Percentiles rank a stretch among this genome's conserved stretches.
phyloP scores from a whole-genome alignment of 1,140 invertebrate species.

The Zaprionus taronus region DNA sequence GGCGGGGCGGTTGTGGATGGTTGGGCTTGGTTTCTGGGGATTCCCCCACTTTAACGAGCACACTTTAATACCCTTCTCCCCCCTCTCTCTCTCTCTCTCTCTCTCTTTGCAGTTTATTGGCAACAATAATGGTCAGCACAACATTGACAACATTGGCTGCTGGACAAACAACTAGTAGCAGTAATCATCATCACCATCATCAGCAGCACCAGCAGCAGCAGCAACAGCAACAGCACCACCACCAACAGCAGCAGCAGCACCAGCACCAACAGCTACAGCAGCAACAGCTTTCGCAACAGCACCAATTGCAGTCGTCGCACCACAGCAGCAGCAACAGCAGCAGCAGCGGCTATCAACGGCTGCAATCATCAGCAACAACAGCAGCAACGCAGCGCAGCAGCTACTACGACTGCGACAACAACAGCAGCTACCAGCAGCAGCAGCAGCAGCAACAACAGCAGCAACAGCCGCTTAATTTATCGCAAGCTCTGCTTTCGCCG shows the following conservation, averaged over 20 bases:
- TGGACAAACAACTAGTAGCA: constrained; percentile 84
- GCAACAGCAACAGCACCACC: constrained; percentile 56
- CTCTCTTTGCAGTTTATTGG: constrained; percentile 75
- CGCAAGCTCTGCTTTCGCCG: constrained; percentile 84
- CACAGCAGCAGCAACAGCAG: constrained; percentile 36
- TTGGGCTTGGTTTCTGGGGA: neutral
- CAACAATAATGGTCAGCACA: constrained; percentile 84
- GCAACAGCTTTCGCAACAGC: constrained; percentile 25
- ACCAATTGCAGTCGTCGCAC: constrained; percentile 13
- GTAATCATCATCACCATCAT: constrained; percentile 81
- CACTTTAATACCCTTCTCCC: neutral
- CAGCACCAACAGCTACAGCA: constrained; percentile 49
- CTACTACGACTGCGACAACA: constrained; percentile 30
- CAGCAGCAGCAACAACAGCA: constrained; percentile 48
- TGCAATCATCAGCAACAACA: constrained; percentile 29
- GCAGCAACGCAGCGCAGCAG: constrained; percentile 30
- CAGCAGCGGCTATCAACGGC: constrained; percentile 20
- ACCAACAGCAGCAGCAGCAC: constrained; percentile 30
- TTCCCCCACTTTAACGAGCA: neutral
- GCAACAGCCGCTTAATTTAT: constrained; percentile 64
- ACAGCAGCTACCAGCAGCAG: constrained; percentile 54
- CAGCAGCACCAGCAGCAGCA: constrained; percentile 62
- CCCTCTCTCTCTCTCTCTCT: neutral
- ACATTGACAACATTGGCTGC: constrained; percentile 83
- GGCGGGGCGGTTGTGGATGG: no score